These are phyloP conservation scores for Pseudachorutes palmiensis DNA, from an alignment of 1,140 invertebrate species.

Conservation along the genomic window DNA sequence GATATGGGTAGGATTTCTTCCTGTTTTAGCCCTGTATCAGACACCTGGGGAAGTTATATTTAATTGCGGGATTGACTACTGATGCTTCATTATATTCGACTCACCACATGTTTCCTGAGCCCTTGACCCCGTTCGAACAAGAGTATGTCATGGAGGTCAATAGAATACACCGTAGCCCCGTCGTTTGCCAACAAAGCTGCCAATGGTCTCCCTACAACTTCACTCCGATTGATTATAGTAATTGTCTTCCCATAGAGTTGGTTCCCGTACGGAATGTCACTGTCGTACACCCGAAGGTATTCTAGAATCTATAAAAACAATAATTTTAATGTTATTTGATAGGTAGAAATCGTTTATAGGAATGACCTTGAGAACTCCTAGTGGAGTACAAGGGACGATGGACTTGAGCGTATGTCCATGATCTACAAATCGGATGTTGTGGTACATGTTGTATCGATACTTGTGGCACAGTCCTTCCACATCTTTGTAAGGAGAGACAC, in stretches of 20 bases:
- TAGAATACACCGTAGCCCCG: constrained; percentile 33
- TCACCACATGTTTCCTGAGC: constrained; percentile 24
- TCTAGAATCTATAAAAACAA: constrained; percentile 27
- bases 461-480: constrained; percentile 32
- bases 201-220: constrained; percentile 33
- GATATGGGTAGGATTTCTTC: constrained; percentile 24
- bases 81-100: neutral
- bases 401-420: constrained; percentile 23
- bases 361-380: constrained; percentile 28
- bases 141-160: constrained; percentile 23
- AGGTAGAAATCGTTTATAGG: neutral
- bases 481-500: constrained; percentile 28
- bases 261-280: constrained; percentile 28
- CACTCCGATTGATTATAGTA: constrained; percentile 33
- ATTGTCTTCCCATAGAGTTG: constrained; percentile 27
- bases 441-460: constrained; percentile 33
- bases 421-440: constrained; percentile 32
- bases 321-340: neutral
- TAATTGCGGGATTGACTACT: neutral
- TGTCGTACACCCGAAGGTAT: constrained; percentile 25
- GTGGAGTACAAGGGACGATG: constrained; percentile 35
- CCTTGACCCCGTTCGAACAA: constrained; percentile 26
- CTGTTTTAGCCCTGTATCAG: constrained; percentile 21
- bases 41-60: constrained; percentile 12
- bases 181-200: constrained; percentile 34